Evolutionary conservation across 2,113 vertebrate species (phyloP).

Genomic region (Fulica atra): DNA sequence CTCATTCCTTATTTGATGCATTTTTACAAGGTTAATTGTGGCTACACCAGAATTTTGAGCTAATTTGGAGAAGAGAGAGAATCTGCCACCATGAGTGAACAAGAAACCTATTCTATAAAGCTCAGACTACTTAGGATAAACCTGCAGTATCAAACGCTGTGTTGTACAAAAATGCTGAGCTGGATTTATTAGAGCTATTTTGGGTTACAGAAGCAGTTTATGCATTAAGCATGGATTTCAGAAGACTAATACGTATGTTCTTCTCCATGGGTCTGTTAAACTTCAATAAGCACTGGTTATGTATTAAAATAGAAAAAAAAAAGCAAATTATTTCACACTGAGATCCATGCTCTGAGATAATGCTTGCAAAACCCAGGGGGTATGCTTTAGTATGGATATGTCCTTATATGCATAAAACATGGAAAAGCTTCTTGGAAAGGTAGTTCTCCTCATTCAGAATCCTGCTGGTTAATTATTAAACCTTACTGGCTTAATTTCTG

Average conservation of each 20-base stretch:
- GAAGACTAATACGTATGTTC: not conserved
- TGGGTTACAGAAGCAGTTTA: not conserved
- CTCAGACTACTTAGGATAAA: not conserved
- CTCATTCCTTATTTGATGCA: not conserved
- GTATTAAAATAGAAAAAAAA: not conserved
- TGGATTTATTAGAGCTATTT: not conserved
- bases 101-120: not conserved
- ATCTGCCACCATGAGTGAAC: not conserved
- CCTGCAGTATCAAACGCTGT: not conserved
- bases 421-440: not conserved
- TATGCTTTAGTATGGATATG: not conserved
- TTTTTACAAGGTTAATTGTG: not conserved
- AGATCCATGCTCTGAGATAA: not conserved
- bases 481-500: not conserved
- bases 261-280: not conserved
- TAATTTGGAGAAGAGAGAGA: not conserved
- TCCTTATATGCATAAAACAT: not conserved
- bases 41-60: not conserved
- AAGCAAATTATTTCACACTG: not conserved
- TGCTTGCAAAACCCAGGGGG: not conserved
- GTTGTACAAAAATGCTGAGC: not conserved
- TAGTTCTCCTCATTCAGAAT: not conserved
- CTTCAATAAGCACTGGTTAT: not conserved
- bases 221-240: not conserved
- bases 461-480: not conserved